phyloP scores from a whole-genome alignment of 2,888 invertebrate genomes.

The Drosophila percnosoma region DNA sequence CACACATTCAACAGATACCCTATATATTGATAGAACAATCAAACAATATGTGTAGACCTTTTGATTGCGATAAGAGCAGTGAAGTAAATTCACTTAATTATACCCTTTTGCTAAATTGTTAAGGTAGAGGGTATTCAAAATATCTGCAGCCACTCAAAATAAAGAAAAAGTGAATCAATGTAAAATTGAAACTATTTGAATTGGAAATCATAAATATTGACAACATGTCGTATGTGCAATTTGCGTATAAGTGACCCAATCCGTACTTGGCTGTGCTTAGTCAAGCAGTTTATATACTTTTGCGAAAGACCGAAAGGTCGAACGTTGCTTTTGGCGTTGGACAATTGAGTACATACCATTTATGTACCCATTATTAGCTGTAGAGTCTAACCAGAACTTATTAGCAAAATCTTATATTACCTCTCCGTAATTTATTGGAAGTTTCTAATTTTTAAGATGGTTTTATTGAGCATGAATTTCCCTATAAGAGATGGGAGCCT shows the following conservation, averaged over 20 bases:
- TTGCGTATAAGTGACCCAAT: neutral
- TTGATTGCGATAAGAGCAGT: neutral
- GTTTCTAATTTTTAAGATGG: conserved; percentile 7
- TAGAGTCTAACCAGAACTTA: neutral
- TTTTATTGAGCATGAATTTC: conserved; percentile 1
- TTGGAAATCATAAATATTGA: conserved; percentile 10
- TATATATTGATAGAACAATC: neutral
- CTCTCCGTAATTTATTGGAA: neutral
- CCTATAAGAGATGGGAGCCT: conserved; percentile 12
- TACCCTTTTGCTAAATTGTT: neutral
- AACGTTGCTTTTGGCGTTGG: neutral
- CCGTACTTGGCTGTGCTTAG: neutral
- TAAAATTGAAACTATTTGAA: conserved; percentile 9
- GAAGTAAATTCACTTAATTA: neutral
- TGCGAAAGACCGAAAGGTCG: neutral
- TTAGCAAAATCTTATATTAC: neutral
- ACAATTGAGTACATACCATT: neutral
- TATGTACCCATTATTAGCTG: neutral
- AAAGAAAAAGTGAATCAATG: conserved; percentile 15
- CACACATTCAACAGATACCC: neutral
- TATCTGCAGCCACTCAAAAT: neutral
- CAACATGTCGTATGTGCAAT: conserved; percentile 1
- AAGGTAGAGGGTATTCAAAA: too few species aligned
- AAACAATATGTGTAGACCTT: neutral
- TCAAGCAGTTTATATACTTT: neutral